These are phyloP conservation scores for Thelaira solivaga DNA, from an alignment of 2,888 invertebrate genomes.

Conservation along the genomic window DNA sequence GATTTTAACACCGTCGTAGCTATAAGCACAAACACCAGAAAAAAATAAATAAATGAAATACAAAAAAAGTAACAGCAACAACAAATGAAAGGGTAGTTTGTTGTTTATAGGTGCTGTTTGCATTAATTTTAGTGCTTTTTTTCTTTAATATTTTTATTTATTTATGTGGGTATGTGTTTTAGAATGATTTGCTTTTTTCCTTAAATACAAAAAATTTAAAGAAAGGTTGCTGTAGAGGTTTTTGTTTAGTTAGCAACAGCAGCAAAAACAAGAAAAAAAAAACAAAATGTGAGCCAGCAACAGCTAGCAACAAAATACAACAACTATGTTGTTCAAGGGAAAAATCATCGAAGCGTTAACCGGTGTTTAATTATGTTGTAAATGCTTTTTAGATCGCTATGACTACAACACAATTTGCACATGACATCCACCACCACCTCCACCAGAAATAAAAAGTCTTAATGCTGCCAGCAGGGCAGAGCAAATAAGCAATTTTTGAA, in stretches of 20 bases:
- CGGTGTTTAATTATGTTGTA: slow-evolving; percentile 73
- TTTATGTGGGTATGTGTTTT: not conserved
- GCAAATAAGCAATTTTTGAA: too few relatives aligned
- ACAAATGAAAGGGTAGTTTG: slow-evolving; percentile 36
- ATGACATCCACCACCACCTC: slow-evolving; percentile 8
- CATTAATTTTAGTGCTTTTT: slow-evolving; percentile 11
- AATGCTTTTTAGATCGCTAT: slow-evolving; percentile 41
- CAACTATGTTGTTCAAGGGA: slow-evolving; percentile 49
- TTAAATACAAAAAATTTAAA: not conserved
- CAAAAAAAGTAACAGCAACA: slow-evolving; percentile 9
- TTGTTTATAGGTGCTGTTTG: slow-evolving; percentile 43
- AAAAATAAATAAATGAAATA: too few relatives aligned
- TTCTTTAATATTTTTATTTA: not conserved
- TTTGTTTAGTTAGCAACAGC: slow-evolving; percentile 48
- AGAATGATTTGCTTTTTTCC: slow-evolving; percentile 30
- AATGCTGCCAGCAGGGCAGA: slow-evolving; percentile 17
- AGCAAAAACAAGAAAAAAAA: slow-evolving; percentile 9
- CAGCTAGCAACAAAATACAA: slow-evolving; percentile 15
- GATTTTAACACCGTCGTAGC: slow-evolving; percentile 34
- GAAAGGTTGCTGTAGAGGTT: slow-evolving; percentile 3
- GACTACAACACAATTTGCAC: slow-evolving; percentile 23
- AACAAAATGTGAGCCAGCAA: not conserved
- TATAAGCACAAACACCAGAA: slow-evolving; percentile 25
- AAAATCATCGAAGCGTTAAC: slow-evolving; percentile 75
- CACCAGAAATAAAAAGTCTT: too few relatives aligned